Evolutionary conservation across 2,888 invertebrate species (phyloP).

Genomic region (Agrotis clavis): DNA sequence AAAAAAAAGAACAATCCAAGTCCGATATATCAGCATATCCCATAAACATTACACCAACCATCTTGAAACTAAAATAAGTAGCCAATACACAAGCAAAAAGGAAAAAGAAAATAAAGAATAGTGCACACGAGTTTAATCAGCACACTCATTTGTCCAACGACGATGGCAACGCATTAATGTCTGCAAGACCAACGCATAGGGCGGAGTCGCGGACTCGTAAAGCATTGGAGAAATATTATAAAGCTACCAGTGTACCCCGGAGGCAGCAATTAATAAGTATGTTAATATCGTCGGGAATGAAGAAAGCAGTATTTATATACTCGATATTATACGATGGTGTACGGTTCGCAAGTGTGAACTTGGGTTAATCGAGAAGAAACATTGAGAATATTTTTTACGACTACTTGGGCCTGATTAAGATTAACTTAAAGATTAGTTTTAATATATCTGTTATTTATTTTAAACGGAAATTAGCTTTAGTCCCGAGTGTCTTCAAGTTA

Average conservation of each 20-base stretch:
- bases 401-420: conserved; percentile 20
- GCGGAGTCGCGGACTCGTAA: conserved; percentile 83
- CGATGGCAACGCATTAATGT: conserved; percentile 75
- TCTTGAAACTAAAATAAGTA: conserved; percentile 57
- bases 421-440: conserved; percentile 17
- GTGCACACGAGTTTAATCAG: conserved; percentile 84
- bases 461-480: background rate
- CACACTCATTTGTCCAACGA: conserved; percentile 84
- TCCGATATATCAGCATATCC: conserved; percentile 27
- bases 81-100: conserved; percentile 51
- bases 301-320: conserved; percentile 70
- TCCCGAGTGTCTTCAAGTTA: no score
- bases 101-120: conserved; percentile 74
- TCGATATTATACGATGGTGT: conserved; percentile 68
- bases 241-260: conserved; percentile 86
- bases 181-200: conserved; percentile 76
- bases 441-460: conserved; percentile 10
- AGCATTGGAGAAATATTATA: conserved; percentile 87
- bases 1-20: conserved; percentile 35
- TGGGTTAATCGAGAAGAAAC: conserved; percentile 63
- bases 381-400: conserved; percentile 25
- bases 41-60: conserved; percentile 55
- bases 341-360: conserved; percentile 74
- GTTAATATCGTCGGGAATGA: conserved; percentile 80
- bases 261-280: conserved; percentile 88